These are phyloP conservation scores for Ichneumon xanthorius DNA, from an alignment of 2,888 invertebrate species.

Conservation along the genomic window DNA sequence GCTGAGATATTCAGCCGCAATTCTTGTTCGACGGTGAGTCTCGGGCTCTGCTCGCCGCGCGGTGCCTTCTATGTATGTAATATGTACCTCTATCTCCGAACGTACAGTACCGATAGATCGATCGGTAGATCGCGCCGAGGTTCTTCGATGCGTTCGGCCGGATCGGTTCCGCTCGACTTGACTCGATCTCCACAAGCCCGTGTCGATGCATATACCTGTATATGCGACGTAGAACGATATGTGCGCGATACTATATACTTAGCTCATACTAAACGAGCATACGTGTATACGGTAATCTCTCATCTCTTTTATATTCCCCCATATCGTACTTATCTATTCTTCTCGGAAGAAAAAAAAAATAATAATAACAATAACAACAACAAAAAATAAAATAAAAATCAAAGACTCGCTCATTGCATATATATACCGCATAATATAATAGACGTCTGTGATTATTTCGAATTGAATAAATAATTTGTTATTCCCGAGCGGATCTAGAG, in stretches of 20 bases:
- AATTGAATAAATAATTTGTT: slow-evolving; percentile 52
- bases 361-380: not conserved
- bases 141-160: slow-evolving; percentile 64
- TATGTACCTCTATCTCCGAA: slow-evolving; percentile 26
- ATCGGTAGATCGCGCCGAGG: slow-evolving; percentile 59
- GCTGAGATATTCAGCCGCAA: slow-evolving; percentile 21
- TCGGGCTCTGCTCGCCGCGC: slow-evolving; percentile 28
- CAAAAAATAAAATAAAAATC: not conserved
- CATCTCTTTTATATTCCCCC: slow-evolving; percentile 14
- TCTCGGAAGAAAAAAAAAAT: not conserved
- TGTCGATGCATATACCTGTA: slow-evolving; percentile 14
- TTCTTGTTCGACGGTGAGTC: slow-evolving; percentile 42
- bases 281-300: slow-evolving; percentile 37
- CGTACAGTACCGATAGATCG: slow-evolving; percentile 63
- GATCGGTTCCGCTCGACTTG: slow-evolving; percentile 69
- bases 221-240: slow-evolving; percentile 28
- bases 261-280: slow-evolving; percentile 38
- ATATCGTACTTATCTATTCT: slow-evolving; percentile 28
- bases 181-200: slow-evolving; percentile 51
- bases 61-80: slow-evolving; percentile 28
- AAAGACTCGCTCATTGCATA: slow-evolving; percentile 1
- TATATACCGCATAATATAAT: slow-evolving; percentile 20
- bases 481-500: slow-evolving; percentile 34
- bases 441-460: slow-evolving; percentile 44
- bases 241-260: slow-evolving; percentile 37